phyloP scores from a whole-genome alignment of 2,888 invertebrate genomes.

The Lithophane socia region DNA sequence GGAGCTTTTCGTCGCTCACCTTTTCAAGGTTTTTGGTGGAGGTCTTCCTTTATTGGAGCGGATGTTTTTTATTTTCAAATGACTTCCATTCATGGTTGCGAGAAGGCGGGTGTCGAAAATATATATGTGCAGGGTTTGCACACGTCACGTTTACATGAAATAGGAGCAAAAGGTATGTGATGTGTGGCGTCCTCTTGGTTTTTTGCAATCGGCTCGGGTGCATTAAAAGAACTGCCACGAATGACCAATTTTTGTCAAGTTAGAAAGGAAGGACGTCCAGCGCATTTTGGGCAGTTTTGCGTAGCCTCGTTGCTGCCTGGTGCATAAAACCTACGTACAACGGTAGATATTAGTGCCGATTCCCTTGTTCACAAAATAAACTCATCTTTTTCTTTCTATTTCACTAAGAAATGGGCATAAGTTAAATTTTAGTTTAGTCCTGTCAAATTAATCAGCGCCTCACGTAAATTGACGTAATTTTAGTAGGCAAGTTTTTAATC shows the following conservation, averaged over 20 bases:
- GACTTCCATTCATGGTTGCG: slow-evolving; percentile 6
- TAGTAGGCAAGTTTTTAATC: too few relatives aligned
- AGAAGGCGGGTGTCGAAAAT: slow-evolving; percentile 9
- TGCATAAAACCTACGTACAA: too few relatives aligned
- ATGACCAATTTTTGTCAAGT: background rate
- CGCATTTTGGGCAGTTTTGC: too few relatives aligned
- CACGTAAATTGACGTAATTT: too few relatives aligned
- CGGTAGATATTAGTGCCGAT: too few relatives aligned
- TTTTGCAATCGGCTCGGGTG: background rate
- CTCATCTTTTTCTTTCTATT: too few relatives aligned
- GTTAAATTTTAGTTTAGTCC: too few relatives aligned
- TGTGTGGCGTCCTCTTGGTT: background rate
- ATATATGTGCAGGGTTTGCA: background rate
- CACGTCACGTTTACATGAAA: slow-evolving; percentile 4
- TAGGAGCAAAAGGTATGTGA: background rate
- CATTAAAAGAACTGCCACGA: background rate
- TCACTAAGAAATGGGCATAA: too few relatives aligned
- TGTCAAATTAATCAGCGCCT: too few relatives aligned
- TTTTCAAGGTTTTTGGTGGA: background rate
- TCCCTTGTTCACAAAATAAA: too few relatives aligned
- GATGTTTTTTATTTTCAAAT: slow-evolving; percentile 56
- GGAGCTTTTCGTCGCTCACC: background rate
- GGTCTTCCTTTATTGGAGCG: background rate
- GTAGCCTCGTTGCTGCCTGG: too few relatives aligned
- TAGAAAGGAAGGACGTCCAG: too few relatives aligned